Conservation (phyloP, 2,113 vertebrate species). For the Redunca redunca region DNA sequence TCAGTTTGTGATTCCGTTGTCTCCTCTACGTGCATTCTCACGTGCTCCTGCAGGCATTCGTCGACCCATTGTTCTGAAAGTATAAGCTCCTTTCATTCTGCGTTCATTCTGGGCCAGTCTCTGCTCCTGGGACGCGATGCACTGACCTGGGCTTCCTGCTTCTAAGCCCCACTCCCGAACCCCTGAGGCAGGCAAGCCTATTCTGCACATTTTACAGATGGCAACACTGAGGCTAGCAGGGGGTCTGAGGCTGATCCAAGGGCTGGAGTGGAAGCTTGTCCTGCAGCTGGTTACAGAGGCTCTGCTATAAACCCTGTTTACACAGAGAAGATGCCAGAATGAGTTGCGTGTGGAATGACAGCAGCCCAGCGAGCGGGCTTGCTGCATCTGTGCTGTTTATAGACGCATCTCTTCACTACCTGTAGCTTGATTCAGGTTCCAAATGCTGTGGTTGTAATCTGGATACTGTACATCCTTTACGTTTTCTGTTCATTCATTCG, state of each 20-base stretch:
- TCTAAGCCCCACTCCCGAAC: rapidly evolving
- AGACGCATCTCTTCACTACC: rapidly evolving
- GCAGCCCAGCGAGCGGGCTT: rapidly evolving
- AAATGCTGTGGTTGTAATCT: neutral
- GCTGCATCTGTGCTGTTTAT: rapidly evolving
- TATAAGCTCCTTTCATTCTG: rapidly evolving
- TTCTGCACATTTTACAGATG: rapidly evolving
- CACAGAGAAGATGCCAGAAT: neutral
- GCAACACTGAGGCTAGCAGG: rapidly evolving
- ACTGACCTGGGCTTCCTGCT: rapidly evolving
- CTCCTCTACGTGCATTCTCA: rapidly evolving
- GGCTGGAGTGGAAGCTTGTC: rapidly evolving
- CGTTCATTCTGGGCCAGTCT: rapidly evolving
- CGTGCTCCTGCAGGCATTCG: rapidly evolving
- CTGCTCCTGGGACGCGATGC: neutral
- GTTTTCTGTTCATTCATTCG: too few species aligned
- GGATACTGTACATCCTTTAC: neutral
- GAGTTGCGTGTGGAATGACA: rapidly evolving
- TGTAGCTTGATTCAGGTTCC: rapidly evolving
- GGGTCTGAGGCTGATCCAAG: rapidly evolving
- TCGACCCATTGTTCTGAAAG: rapidly evolving
- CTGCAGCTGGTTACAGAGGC: rapidly evolving
- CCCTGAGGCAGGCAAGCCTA: rapidly evolving
- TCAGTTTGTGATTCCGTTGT: rapidly evolving
- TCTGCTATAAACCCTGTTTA: rapidly evolving